A percentile compares a stretch with the other conserved stretches of the same genome.
Conservation (phyloP, 2,797 vertebrate genomes). For the Gambusia yucatana region DNA sequence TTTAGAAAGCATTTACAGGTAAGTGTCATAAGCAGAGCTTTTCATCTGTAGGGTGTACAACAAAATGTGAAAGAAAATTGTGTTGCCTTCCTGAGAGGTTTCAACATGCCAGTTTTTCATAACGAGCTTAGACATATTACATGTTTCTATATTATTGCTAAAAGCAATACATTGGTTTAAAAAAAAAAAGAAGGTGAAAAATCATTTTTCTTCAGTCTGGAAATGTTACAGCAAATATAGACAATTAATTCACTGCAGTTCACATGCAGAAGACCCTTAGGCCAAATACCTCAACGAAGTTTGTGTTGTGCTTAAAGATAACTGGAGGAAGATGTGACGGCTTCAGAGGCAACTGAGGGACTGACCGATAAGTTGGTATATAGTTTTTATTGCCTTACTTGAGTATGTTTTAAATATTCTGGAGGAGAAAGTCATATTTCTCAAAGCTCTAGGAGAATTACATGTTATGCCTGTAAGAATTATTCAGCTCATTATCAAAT, state of each 20-base stretch:
- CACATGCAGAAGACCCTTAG: background rate
- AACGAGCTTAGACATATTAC: constrained; percentile 25
- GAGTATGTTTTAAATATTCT: background rate
- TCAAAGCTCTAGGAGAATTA: background rate
- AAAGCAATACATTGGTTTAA: constrained; percentile 20
- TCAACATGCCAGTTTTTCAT: constrained; percentile 28
- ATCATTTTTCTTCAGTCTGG: constrained; percentile 3
- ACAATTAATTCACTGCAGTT: background rate
- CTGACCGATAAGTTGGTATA: background rate
- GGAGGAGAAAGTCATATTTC: background rate
- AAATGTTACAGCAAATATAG: constrained; percentile 24
- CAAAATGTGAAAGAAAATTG: background rate
- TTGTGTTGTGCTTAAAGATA: constrained; percentile 6
- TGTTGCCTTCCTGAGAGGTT: background rate
- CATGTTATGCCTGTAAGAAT: background rate
- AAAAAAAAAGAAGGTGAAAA: constrained; percentile 2
- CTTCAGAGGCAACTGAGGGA: background rate
- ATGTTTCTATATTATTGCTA: constrained; percentile 21
- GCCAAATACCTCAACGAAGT: background rate
- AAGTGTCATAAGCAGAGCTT: constrained; percentile 4
- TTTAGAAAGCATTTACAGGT: constrained; percentile 30
- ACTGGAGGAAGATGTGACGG: background rate
- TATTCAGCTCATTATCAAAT: background rate
- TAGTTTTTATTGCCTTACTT: background rate
- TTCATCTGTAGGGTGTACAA: background rate